Conservation (phyloP, 2,113 vertebrate genomes). For the Chauna torquata region DNA sequence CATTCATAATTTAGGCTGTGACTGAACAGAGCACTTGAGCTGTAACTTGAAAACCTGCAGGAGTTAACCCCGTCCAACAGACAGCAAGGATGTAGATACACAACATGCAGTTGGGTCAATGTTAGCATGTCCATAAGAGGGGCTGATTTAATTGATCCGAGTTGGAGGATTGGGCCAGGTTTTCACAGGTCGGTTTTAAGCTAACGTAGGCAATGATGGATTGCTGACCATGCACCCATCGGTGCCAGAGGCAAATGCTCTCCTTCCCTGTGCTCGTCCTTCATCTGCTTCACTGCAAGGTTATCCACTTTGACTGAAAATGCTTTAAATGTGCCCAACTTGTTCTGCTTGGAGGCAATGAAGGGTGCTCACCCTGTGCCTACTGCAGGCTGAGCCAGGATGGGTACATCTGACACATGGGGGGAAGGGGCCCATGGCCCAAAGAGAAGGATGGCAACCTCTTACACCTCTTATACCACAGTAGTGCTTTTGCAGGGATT, state of each 20-base stretch:
- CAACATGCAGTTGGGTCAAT: not conserved
- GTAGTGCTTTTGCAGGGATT: not conserved
- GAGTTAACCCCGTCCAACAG: not conserved
- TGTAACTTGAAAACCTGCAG: not conserved
- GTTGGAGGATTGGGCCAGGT: not conserved
- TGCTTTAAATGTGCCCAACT: not conserved
- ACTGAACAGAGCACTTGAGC: not conserved
- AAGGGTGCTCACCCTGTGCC: not conserved
- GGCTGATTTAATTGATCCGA: not conserved
- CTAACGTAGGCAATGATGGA: too few species aligned
- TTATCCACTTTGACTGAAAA: not conserved
- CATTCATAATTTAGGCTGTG: not conserved
- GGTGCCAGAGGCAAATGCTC: not conserved
- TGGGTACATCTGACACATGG: not conserved
- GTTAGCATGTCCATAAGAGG: not conserved
- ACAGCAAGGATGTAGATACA: not conserved
- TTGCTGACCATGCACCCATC: not conserved
- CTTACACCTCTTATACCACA: not conserved
- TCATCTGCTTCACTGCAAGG: not conserved
- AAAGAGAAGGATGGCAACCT: not conserved
- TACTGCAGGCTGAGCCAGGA: not conserved
- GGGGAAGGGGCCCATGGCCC: too few species aligned
- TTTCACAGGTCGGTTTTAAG: not conserved
- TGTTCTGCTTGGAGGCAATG: not conserved
- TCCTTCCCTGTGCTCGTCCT: not conserved